Percentiles rank a stretch among this genome's conserved stretches.
Evolutionary conservation across 2,797 vertebrate genomes (phyloP).

Genomic region (Acrocephalus scirpaceus): DNA sequence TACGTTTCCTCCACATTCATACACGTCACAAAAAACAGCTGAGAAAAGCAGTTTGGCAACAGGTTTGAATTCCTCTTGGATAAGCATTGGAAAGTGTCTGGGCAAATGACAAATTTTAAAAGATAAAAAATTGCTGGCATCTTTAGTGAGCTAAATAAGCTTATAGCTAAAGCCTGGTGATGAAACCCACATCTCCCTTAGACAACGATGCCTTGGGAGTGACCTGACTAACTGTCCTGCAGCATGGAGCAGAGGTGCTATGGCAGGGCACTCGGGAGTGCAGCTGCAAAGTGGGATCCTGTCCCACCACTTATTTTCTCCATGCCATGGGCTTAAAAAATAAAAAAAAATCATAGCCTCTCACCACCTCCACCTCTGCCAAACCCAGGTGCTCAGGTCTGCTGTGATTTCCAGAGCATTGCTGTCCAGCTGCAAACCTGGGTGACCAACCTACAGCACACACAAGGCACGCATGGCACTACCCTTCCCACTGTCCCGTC

Average conservation of each 20-base stretch:
- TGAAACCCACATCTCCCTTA: background rate
- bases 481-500: background rate
- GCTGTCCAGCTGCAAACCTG: background rate
- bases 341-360: background rate
- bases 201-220: accelerated
- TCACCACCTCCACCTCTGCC: background rate
- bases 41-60: background rate
- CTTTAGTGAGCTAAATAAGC: background rate
- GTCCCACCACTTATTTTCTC: background rate
- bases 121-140: accelerated
- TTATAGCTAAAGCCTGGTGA: background rate
- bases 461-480: background rate
- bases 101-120: background rate
- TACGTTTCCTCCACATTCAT: background rate
- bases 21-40: background rate
- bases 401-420: background rate
- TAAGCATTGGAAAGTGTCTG: background rate
- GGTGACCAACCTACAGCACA: background rate
- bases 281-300: background rate
- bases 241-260: background rate
- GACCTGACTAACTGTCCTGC: background rate
- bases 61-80: background rate
- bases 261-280: accelerated
- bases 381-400: background rate
- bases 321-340: background rate